phyloP scores from a whole-genome alignment of 2,888 invertebrate species.

The Reticulitermes lucifugus region DNA sequence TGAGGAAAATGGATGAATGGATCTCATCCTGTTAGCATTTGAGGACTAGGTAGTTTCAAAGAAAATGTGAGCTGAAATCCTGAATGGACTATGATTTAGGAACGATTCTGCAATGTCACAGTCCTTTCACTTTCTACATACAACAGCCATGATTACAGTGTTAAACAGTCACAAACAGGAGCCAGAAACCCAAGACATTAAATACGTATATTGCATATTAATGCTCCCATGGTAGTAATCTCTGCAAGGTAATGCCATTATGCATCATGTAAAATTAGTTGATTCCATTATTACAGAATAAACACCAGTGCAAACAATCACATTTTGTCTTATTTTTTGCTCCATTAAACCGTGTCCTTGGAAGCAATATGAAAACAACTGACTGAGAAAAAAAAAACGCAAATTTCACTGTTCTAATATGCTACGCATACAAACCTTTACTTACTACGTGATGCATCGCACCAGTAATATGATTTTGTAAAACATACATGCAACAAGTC shows the following conservation, averaged over 20 bases:
- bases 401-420: background rate
- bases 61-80: slow-evolving; percentile 25
- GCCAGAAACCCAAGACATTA: background rate
- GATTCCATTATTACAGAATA: slow-evolving; percentile 28
- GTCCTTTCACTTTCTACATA: slow-evolving; percentile 23
- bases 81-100: slow-evolving; percentile 35
- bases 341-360: slow-evolving; percentile 46
- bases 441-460: too few species aligned
- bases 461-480: background rate
- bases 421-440: background rate
- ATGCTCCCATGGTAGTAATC: slow-evolving; percentile 44
- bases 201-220: background rate
- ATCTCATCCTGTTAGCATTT: slow-evolving; percentile 15
- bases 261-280: slow-evolving; percentile 44
- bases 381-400: background rate
- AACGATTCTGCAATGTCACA: slow-evolving; percentile 29
- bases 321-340: background rate
- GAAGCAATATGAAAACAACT: slow-evolving; percentile 29
- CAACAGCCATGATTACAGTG: background rate
- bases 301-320: slow-evolving; percentile 48
- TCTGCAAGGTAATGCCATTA: slow-evolving; percentile 47
- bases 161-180: background rate
- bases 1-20: background rate
- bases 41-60: slow-evolving; percentile 30
- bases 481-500: background rate